phyloP scores from a whole-genome alignment of 2,888 invertebrate species.

The Luperina nickerlii region DNA sequence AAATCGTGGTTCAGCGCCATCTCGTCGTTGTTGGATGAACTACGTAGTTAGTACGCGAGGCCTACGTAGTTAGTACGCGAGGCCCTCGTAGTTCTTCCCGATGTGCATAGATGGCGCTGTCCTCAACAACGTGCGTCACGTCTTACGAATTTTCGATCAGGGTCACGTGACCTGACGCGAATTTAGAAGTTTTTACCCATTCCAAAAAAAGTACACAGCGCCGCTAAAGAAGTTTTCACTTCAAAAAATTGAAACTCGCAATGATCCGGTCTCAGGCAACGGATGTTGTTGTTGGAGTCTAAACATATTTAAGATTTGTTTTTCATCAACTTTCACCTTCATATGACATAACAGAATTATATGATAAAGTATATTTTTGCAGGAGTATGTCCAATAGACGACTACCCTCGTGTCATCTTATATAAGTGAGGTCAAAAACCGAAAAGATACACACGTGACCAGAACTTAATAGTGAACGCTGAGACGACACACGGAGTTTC shows the following conservation, averaged over 20 bases:
- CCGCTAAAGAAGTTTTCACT: too few relatives aligned
- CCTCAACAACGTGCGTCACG: too few relatives aligned
- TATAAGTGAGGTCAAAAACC: slow-evolving; percentile 90
- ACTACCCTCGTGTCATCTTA: slow-evolving; percentile 87
- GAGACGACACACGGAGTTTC: slow-evolving; percentile 87
- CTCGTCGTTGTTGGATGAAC: too few relatives aligned
- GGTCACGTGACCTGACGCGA: too few relatives aligned
- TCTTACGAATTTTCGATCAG: too few relatives aligned
- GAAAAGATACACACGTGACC: slow-evolving; percentile 78
- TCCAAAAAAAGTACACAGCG: too few relatives aligned
- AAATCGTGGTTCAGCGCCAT: too few relatives aligned
- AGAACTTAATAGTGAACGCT: slow-evolving; percentile 88
- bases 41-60: too few relatives aligned
- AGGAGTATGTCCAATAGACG: slow-evolving; percentile 81
- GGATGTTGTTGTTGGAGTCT: slow-evolving; percentile 64
- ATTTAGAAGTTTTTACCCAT: too few relatives aligned
- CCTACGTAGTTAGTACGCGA: too few relatives aligned
- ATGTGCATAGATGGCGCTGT: too few relatives aligned
- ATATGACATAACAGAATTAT: not conserved
- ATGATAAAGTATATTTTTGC: slow-evolving; percentile 65
- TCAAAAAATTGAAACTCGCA: slow-evolving; percentile 4
- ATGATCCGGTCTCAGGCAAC: not conserved
- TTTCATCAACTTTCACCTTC: not conserved
- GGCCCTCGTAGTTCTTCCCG: too few relatives aligned
- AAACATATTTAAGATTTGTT: not conserved